Evolutionary conservation across 2,888 invertebrate species (phyloP).

Genomic region (Noctua fimbriata): DNA sequence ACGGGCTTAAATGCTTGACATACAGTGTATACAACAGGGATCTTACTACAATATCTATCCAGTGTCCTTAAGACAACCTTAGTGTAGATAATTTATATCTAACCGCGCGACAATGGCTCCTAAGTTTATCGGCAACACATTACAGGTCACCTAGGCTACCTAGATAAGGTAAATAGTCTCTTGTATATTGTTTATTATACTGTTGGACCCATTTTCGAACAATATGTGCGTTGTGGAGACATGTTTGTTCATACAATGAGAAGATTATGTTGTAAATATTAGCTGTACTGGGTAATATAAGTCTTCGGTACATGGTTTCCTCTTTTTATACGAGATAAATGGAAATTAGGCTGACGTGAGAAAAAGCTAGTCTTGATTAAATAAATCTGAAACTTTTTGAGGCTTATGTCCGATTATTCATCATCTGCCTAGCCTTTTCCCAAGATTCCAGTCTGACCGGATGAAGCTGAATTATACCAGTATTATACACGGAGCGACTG

Average conservation of each 20-base stretch:
- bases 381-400: too few species aligned
- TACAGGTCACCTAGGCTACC: conserved; percentile 42
- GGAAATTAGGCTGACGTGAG: too few species aligned
- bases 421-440: too few species aligned
- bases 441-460: too few species aligned
- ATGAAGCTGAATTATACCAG: too few species aligned
- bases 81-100: conserved; percentile 28
- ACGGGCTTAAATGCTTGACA: neutral
- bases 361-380: too few species aligned
- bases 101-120: conserved; percentile 31
- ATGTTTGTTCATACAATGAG: conserved; percentile 9
- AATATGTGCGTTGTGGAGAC: conserved; percentile 4
- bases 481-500: too few species aligned
- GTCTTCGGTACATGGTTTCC: neutral
- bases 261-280: conserved; percentile 3
- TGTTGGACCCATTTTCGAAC: neutral
- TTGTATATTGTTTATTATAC: conserved; percentile 21
- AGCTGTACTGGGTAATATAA: neutral
- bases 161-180: conserved; percentile 40
- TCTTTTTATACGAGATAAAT: too few species aligned
- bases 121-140: conserved; percentile 45
- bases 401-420: too few species aligned
- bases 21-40: neutral
- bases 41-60: neutral
- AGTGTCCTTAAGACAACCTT: conserved; percentile 43